These are phyloP conservation scores for Machimus rusticus DNA, from an alignment of 2,888 invertebrate genomes.

Conservation along the genomic window DNA sequence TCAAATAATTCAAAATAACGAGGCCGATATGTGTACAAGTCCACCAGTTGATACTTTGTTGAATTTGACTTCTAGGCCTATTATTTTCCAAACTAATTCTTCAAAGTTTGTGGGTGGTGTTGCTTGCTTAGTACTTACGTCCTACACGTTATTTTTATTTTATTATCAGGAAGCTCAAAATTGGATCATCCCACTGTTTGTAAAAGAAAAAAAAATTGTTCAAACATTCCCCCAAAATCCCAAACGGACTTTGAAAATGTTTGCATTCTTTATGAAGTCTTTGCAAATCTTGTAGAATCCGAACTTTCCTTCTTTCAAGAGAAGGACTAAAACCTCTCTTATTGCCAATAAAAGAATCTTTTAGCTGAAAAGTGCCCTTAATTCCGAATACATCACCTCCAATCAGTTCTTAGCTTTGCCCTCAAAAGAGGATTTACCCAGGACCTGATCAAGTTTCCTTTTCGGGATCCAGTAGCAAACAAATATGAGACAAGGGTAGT, in stretches of 20 bases:
- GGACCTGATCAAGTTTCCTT: not conserved
- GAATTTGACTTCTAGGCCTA: too few species aligned
- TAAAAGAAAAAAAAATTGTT: not conserved
- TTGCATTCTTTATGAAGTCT: not conserved
- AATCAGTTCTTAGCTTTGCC: not conserved
- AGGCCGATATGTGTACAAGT: too few species aligned
- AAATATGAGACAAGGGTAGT: not conserved
- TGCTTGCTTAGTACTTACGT: not conserved
- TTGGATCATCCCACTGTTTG: not conserved
- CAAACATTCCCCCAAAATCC: not conserved
- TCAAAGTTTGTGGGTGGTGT: not conserved
- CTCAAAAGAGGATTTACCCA: not conserved
- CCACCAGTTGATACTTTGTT: too few species aligned
- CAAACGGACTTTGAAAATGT: not conserved
- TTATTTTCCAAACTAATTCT: too few species aligned
- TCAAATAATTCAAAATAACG: too few species aligned
- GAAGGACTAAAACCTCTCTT: not conserved
- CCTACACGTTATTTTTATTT: not conserved
- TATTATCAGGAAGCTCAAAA: not conserved
- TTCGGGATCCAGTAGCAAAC: not conserved
- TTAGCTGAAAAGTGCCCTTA: not conserved
- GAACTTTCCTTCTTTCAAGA: not conserved
- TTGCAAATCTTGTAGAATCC: not conserved
- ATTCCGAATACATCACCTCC: not conserved
- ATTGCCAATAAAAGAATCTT: not conserved